These are phyloP conservation scores for Chiloscyllium plagiosum DNA, from an alignment of 2,113 vertebrate genomes.

Conservation along the genomic window DNA sequence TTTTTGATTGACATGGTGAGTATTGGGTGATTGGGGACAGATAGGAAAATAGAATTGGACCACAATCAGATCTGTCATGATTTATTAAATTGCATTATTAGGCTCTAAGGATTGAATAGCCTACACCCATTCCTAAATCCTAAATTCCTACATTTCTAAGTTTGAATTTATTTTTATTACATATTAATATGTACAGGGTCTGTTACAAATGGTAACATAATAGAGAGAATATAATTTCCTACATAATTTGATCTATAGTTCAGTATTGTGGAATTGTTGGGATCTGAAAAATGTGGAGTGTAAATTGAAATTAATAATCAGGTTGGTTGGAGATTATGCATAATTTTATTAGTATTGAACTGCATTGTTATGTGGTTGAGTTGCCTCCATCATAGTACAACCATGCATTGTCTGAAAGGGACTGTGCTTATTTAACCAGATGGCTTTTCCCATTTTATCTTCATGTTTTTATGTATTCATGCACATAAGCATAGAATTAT, in stretches of 20 bases:
- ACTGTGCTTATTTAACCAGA: neutral
- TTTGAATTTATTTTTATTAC: neutral
- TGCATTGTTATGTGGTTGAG: neutral
- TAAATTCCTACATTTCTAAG: neutral
- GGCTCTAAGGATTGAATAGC: too few species aligned
- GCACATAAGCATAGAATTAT: too few species aligned
- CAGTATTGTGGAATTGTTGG: neutral
- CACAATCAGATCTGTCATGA: too few species aligned
- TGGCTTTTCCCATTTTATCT: neutral
- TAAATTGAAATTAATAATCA: neutral
- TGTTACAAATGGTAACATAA: neutral
- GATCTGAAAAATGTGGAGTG: neutral
- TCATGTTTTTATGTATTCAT: neutral
- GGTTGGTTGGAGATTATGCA: neutral
- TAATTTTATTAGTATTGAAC: neutral
- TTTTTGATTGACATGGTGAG: too few species aligned
- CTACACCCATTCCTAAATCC: too few species aligned
- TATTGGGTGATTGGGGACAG: too few species aligned
- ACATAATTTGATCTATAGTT: neutral
- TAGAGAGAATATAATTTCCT: neutral
- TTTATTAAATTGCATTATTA: too few species aligned
- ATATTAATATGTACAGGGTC: neutral
- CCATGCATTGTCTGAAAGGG: neutral
- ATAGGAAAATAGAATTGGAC: too few species aligned
- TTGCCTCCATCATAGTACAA: neutral